A percentile compares a stretch with the other conserved stretches of the same genome.
Conservation (phyloP, 2,797 vertebrate species). For the Gallirallus australis region DNA sequence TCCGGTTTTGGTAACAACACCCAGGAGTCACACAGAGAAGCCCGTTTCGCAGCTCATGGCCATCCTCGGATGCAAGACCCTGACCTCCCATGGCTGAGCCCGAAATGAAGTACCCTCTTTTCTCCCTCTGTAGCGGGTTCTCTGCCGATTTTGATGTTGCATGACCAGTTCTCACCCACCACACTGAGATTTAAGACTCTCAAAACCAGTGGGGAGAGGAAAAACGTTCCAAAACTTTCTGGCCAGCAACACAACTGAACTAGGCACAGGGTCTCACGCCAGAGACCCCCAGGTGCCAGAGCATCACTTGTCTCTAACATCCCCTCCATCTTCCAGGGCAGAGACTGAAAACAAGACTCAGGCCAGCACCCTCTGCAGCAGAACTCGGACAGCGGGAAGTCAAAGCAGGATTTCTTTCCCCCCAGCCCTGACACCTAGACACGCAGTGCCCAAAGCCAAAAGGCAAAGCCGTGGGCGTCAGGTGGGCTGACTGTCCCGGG, state of each 20-base stretch:
- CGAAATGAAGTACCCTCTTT: rapidly evolving
- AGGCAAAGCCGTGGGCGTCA: rapidly evolving
- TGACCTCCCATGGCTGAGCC: rapidly evolving
- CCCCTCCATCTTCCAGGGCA: background rate
- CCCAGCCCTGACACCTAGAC: background rate
- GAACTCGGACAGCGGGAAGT: rapidly evolving
- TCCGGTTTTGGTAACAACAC: background rate
- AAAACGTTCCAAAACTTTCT: rapidly evolving
- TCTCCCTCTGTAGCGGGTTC: no score
- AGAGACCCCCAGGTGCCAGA: no score
- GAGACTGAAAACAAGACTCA: no score
- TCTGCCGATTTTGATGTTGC: background rate
- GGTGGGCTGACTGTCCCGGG: rapidly evolving
- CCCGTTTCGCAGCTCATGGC: rapidly evolving
- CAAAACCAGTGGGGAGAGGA: background rate
- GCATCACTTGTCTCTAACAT: background rate
- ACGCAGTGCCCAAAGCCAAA: no score
- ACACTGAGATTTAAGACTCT: background rate
- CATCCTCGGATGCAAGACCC: background rate
- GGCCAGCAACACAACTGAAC: background rate
- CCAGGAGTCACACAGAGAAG: rapidly evolving
- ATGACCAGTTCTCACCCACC: background rate
- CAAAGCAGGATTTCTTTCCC: background rate
- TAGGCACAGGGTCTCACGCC: rapidly evolving
- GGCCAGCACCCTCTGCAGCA: background rate